Base-by-base conservation (phyloP, 1,140 invertebrate species). In the Chrysomallon squamiferum region DNA sequence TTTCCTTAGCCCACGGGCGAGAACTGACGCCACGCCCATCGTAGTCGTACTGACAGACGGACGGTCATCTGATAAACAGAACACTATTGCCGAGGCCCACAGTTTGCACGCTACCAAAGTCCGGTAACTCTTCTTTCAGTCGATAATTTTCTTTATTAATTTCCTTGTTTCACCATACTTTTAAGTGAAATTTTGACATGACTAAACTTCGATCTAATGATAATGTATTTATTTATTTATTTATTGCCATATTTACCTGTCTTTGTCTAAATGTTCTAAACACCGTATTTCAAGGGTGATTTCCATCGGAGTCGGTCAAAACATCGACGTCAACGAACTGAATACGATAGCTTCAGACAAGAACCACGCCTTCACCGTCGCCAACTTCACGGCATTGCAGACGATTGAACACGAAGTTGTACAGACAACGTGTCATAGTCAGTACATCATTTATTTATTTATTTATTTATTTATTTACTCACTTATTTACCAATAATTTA, bases 21-120 rank as follows among this genome's bases (percentile, higher is more conserved):
- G 68, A 29, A 33, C 18, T 13, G 54, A 60, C 32, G 62, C 50
- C 15, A 59, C 15, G 33, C 72, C 70, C 57, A 45, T 75, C 22
- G 35, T 50, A 5, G 66, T 75, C 45, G 54, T 75, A 20, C 25
- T 75, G 18, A 75, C 73, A 13, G 73, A 75, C 49, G 73, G 71
- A 20, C 52, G 59, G n/a, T 71, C 68, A 0, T 67, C 60, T 3
- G 43, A 66, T 22, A 60, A 47, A 2, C 35, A 15, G 29, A 27
- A 15, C 29, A 73, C 71, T 3, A 32, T 18, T 25, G 35, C 27
- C 0, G 35, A 27, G 7, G 54, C 71, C 25, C 9, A 59, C 0
- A 30, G 45, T 33, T 6, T 60, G 3, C 62, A 67, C 35, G 33
- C 32, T 30, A 49, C 49, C 50, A 61, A 50, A 29, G 43, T 57